Evolutionary conservation across 2,797 vertebrate species (phyloP).

Genomic region (Ispidina picta): DNA sequence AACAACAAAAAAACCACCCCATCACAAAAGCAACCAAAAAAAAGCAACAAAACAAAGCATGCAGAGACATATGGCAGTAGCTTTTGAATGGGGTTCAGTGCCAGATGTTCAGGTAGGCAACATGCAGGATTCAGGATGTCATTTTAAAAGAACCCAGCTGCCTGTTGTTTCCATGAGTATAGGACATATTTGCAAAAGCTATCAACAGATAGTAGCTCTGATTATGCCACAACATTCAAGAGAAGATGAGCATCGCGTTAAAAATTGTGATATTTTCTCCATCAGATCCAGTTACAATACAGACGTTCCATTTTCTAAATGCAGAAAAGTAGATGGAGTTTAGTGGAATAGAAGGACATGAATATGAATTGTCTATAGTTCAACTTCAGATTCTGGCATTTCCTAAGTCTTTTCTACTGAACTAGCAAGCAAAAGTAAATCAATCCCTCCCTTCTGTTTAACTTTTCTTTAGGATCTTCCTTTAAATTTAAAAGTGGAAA

Average conservation of each 20-base stretch:
- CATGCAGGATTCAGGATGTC: not conserved
- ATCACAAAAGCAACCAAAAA: too few relatives aligned
- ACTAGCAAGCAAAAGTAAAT: not conserved
- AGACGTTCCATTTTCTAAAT: not conserved
- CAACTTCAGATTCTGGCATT: not conserved
- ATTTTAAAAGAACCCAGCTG: not conserved
- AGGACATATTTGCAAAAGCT: not conserved
- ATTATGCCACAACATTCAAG: not conserved
- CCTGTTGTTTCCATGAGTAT: not conserved
- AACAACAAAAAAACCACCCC: too few relatives aligned
- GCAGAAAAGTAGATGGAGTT: not conserved
- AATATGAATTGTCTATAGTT: not conserved
- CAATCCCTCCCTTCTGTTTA: not conserved
- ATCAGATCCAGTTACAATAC: not conserved
- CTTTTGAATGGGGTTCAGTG: not conserved
- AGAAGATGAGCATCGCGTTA: not conserved
- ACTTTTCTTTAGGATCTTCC: not conserved
- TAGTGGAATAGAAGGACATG: not conserved
- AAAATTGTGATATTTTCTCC: not conserved
- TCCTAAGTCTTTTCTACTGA: not conserved
- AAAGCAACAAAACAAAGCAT: too few relatives aligned
- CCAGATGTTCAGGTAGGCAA: not conserved
- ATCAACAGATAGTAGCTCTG: not conserved
- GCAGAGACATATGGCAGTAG: not conserved
- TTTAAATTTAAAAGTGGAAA: not conserved